Evolutionary conservation across 2,888 invertebrate species (phyloP).

Genomic region (Tetragonula carbonaria): DNA sequence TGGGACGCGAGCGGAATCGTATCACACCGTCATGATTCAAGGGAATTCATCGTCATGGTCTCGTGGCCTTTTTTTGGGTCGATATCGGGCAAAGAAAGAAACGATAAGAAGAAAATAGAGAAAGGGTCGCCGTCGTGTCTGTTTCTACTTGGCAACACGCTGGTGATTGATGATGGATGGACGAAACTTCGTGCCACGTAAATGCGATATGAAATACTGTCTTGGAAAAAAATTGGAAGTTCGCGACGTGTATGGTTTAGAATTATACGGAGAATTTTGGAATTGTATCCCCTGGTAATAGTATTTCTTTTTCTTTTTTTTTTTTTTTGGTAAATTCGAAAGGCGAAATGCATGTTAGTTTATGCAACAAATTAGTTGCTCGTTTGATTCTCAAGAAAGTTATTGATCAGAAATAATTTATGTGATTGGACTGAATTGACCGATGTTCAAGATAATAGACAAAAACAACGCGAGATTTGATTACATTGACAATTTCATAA

Average conservation of each 20-base stretch:
- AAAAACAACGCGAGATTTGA: too few relatives aligned
- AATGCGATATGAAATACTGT: background rate
- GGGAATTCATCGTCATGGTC: slow-evolving; percentile 43
- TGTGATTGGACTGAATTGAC: too few relatives aligned
- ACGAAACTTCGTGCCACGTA: background rate
- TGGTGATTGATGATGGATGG: slow-evolving; percentile 8
- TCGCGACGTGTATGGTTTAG: too few relatives aligned
- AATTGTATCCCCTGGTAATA: too few relatives aligned
- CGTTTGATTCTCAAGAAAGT: background rate
- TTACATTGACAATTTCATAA: too few relatives aligned
- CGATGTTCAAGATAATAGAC: too few relatives aligned
- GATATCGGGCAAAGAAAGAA: background rate
- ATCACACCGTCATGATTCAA: slow-evolving; percentile 51
- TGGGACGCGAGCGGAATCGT: slow-evolving; percentile 49
- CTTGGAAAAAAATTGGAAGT: background rate
- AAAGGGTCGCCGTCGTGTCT: background rate
- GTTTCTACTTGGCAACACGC: slow-evolving; percentile 2
- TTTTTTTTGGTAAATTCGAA: background rate
- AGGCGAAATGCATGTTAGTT: background rate
- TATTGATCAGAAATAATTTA: too few relatives aligned
- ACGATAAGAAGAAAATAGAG: background rate
- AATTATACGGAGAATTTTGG: too few relatives aligned
- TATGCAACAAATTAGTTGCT: background rate
- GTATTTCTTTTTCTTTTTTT: background rate
- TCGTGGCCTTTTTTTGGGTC: background rate